Evolutionary conservation across 2,797 vertebrate genomes (phyloP), one percentile per base, ranked within the genome.

Genomic region (Bradypodion ventrale): DNA sequence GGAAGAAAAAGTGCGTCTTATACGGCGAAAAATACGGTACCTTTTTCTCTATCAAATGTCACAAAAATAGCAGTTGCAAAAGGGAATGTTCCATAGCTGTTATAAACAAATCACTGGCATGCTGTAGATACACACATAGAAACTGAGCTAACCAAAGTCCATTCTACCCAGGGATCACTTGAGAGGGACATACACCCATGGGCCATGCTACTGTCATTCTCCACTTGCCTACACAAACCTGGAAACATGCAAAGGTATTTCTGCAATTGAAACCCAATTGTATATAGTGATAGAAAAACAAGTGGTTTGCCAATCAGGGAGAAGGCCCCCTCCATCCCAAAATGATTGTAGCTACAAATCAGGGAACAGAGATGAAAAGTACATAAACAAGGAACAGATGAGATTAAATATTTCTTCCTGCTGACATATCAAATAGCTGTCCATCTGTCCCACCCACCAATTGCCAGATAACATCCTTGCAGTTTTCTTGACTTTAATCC

Each of bases 71-170:
- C 25, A 40, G 19, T 68, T 25, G 4, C 78, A 15, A 21, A 4
- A 69, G 37, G 10, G 12, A 56, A 32, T 35, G 8, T 70, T 69
- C 7, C 27, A 9, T 78, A 72, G n/a, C 56, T 49, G 16, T 75
- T 75, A 49, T 21, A 56, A 66, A 75, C 27, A 16, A 56, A 66
- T 72, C 52, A n/a, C 6, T 72, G 21, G 56, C 0, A 29, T 42
- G 27, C 4, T 16, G 25, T 32, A 21, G 52, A n/a, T 27, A 35
- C 60, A 72, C 62, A 46, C 52, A 72, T 2, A 46, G 40, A 59
- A 69, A 59, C 25, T 21, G 9, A 75, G 2, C n/a, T n/a, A 56
- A 40, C 29, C 83, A 62, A 70, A 84, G 56, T 84, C 66, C 83
- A 63, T 21, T 83, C 25, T 23, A 56, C 65, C 23, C 7, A 46